Evolutionary conservation across 2,113 vertebrate genomes (phyloP).

Genomic region (Cyanoramphus novaezelandiae): DNA sequence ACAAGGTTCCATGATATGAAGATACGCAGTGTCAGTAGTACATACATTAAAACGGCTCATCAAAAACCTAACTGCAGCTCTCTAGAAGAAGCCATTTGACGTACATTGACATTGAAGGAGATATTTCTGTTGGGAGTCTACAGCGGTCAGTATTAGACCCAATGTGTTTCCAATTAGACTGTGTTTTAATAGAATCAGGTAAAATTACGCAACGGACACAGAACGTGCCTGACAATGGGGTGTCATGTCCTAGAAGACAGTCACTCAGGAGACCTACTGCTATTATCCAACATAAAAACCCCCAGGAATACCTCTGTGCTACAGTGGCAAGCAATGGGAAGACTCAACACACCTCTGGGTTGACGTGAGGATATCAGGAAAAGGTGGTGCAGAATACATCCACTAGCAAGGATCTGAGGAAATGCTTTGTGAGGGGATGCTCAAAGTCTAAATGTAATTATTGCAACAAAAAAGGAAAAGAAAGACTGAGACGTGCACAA

Average conservation of each 20-base stretch:
- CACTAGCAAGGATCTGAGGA: neutral
- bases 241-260: neutral
- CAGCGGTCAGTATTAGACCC: neutral
- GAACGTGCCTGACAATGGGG: neutral
- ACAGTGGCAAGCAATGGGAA: neutral
- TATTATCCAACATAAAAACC: neutral
- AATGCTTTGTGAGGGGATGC: neutral
- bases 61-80: neutral
- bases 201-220: neutral
- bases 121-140: neutral
- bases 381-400: neutral
- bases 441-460: neutral
- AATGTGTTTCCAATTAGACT: neutral
- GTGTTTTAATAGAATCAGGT: neutral
- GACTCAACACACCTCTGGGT: neutral
- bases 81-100: neutral
- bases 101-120: neutral
- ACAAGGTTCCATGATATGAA: neutral
- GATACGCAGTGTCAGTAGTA: neutral
- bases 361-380: neutral
- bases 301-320: neutral
- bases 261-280: neutral
- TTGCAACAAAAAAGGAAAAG: neutral
- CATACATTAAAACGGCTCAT: neutral
- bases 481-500: neutral